These are phyloP conservation scores for Gallinago jamesoni DNA, from an alignment of 2,113 vertebrate species.

Conservation along the genomic window DNA sequence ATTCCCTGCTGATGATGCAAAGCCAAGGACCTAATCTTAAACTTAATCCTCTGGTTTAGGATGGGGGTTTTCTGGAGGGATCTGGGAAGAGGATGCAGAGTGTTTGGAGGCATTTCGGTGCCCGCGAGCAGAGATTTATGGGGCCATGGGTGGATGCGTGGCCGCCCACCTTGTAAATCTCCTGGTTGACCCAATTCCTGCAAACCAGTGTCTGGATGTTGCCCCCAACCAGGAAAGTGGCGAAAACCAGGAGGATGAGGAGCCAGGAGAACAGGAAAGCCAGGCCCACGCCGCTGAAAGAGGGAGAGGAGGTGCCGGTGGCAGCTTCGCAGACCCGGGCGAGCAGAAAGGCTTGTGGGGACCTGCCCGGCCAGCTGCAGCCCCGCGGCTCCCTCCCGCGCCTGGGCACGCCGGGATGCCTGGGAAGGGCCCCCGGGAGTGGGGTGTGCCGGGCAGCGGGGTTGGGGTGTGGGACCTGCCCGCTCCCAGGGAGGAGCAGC, in stretches of 20 bases:
- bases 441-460: slow-evolving; percentile 21
- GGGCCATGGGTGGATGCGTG: rapidly evolving
- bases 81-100: neutral
- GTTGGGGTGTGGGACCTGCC: neutral
- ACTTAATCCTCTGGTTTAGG: neutral
- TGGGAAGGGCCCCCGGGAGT: neutral
- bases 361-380: neutral
- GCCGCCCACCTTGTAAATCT: slow-evolving; percentile 76
- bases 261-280: slow-evolving; percentile 80
- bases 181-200: slow-evolving; percentile 75
- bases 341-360: neutral
- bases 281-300: slow-evolving; percentile 71
- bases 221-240: slow-evolving; percentile 80
- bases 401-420: neutral
- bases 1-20: neutral
- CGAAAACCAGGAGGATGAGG: slow-evolving; percentile 77
- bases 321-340: neutral
- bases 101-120: neutral
- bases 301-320: neutral
- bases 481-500: neutral
- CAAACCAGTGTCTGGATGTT: slow-evolving; percentile 79
- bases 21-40: neutral
- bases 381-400: neutral
- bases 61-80: rapidly evolving
- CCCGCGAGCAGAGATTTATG: rapidly evolving